These are phyloP conservation scores for Spinus olivaceus DNA, from an alignment of 2,797 vertebrate species.

Conservation along the genomic window DNA sequence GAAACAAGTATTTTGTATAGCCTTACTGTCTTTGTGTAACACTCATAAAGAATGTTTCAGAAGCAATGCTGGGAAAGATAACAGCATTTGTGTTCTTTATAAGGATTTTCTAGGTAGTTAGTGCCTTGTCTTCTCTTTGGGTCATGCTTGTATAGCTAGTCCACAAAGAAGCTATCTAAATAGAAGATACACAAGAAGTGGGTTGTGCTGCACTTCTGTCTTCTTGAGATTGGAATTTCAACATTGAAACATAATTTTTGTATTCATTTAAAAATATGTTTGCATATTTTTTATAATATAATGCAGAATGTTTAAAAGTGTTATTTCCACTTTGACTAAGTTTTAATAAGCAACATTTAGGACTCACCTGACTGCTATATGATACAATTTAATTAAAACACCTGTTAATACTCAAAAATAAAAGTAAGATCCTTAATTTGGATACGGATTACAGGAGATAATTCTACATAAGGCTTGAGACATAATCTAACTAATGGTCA, in stretches of 20 bases:
- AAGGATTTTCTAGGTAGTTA: background rate
- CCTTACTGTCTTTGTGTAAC: background rate
- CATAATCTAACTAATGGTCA: background rate
- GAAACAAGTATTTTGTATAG: background rate
- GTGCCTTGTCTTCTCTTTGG: background rate
- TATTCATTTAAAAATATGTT: background rate
- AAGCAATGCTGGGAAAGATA: background rate
- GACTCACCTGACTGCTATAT: background rate
- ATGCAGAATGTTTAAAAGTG: background rate
- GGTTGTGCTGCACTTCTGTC: background rate
- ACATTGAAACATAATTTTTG: background rate
- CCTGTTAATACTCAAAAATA: background rate
- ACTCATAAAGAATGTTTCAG: background rate
- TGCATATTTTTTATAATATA: background rate
- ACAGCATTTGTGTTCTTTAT: background rate
- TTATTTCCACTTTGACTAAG: background rate
- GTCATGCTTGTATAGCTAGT: background rate
- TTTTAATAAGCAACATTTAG: background rate
- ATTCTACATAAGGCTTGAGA: background rate
- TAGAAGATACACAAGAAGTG: background rate
- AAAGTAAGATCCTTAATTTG: background rate
- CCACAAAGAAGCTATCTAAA: background rate
- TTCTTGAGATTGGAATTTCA: background rate
- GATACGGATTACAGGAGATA: background rate
- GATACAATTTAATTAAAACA: background rate